These are phyloP conservation scores for Sebastes dallii DNA, from an alignment of 2,797 vertebrate species.

Conservation along the genomic window DNA sequence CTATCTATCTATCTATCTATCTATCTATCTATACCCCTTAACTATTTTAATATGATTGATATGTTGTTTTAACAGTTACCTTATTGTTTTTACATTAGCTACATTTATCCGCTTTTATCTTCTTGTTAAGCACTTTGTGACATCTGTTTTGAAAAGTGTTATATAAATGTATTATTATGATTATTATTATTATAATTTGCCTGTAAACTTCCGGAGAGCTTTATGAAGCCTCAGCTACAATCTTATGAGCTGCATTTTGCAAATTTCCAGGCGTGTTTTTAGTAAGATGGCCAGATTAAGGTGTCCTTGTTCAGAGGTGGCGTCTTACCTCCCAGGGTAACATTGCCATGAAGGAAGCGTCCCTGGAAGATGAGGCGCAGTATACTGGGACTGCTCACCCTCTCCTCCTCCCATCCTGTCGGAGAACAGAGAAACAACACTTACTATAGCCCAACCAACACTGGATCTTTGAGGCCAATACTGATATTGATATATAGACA, in stretches of 20 bases:
- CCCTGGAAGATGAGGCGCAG: constrained; percentile 88
- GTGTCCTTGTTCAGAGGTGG: background rate
- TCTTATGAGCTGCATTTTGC: background rate
- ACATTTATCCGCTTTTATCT: no score
- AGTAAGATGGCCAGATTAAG: background rate
- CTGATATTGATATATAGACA: no score
- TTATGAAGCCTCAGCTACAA: background rate
- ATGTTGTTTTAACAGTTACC: no score
- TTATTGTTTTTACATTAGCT: no score
- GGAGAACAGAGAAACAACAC: constrained; percentile 13
- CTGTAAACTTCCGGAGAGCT: background rate
- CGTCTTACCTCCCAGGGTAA: constrained; percentile 84
- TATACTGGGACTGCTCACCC: constrained; percentile 85
- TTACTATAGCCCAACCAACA: background rate
- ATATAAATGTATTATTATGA: no score
- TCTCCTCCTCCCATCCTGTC: constrained; percentile 87
- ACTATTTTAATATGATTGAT: no score
- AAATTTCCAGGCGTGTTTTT: background rate
- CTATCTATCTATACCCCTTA: constrained; percentile 14
- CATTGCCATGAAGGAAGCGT: constrained; percentile 87
- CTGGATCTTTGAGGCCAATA: background rate
- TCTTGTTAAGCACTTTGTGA: no score
- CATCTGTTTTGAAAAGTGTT: no score
- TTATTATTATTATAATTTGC: no score
- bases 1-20: constrained; percentile 44